These are phyloP conservation scores for Pentamera pediparva DNA, from an alignment of 53 echinoderm and acorn worm genomes.

Conservation along the genomic window DNA sequence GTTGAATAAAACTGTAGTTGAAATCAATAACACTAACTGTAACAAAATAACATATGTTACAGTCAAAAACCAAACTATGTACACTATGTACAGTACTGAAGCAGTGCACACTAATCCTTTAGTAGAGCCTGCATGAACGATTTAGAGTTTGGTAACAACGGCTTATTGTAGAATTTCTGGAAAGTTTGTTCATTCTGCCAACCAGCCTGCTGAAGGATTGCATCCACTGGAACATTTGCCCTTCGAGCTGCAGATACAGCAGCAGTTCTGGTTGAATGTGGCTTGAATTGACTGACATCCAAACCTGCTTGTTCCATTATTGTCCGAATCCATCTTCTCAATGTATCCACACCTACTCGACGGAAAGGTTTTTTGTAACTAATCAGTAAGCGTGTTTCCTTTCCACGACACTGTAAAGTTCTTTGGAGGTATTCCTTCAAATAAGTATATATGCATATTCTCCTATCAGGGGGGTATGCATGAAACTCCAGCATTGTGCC, in stretches of 20 bases:
- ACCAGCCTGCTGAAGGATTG: slow-evolving; percentile 19
- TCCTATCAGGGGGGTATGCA: slow-evolving; percentile 33
- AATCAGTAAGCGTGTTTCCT: slow-evolving; percentile 16
- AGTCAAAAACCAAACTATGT: too few relatives aligned
- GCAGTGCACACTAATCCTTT: too few relatives aligned
- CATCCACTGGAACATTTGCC: slow-evolving; percentile 13
- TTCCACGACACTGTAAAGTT: neutral
- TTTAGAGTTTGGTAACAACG: neutral
- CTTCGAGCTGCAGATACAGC: slow-evolving; percentile 16
- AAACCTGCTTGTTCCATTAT: slow-evolving; percentile 8
- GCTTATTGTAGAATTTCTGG: too few relatives aligned
- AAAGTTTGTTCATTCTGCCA: slow-evolving; percentile 33
- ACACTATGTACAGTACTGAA: too few relatives aligned
- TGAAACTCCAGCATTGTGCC: neutral
- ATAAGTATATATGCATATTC: slow-evolving; percentile 18
- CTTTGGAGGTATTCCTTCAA: slow-evolving; percentile 17
- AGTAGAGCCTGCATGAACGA: too few relatives aligned
- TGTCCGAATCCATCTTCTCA: slow-evolving; percentile 20
- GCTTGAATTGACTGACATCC: slow-evolving; percentile 12
- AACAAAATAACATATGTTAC: too few relatives aligned
- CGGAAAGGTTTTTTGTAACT: slow-evolving; percentile 10
- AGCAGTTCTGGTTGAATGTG: slow-evolving; percentile 28
- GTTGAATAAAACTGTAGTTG: too few relatives aligned
- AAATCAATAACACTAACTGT: too few relatives aligned
- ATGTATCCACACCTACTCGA: slow-evolving; percentile 6